Percentiles rank a stretch among this genome's conserved stretches.
Conservation (phyloP, 2,888 invertebrate species). For the Zele albiditarsus region DNA sequence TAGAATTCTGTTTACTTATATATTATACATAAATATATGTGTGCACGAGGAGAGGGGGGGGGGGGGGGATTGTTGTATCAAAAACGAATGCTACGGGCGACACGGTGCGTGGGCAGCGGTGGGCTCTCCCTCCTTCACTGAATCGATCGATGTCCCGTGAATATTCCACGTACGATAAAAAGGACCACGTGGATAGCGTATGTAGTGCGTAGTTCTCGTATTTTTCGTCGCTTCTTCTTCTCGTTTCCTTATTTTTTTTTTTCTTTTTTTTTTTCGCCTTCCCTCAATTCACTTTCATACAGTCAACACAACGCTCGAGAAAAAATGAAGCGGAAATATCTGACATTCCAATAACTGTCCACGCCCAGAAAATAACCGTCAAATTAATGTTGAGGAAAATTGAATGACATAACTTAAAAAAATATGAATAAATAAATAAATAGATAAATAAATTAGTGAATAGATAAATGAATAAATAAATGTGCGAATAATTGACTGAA, state of each 20-base stretch:
- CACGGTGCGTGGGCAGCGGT: conserved; percentile 32
- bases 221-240: not conserved
- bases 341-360: conserved; percentile 26
- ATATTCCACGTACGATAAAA: conserved; percentile 56
- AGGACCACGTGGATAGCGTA: conserved; percentile 46
- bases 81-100: conserved; percentile 28
- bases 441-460: conserved; percentile 1
- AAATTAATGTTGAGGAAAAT: conserved; percentile 24
- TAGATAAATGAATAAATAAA: not conserved
- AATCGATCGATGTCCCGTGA: conserved; percentile 67
- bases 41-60: not conserved
- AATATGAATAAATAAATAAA: not conserved
- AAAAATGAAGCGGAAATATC: conserved; percentile 24
- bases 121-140: conserved; percentile 18
- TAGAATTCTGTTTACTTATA: not conserved
- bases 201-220: conserved; percentile 2
- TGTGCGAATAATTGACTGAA: not conserved
- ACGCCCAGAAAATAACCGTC: conserved; percentile 8
- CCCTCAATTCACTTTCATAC: conserved; percentile 29
- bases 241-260: not conserved
- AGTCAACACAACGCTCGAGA: not conserved
- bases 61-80: not conserved
- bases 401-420: conserved; percentile 11
- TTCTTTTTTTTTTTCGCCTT: not conserved
- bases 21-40: not conserved